Evolutionary conservation across 2,113 vertebrate species (phyloP), one percentile per base, ranked within the genome.

Genomic region (Pelusios castaneus): DNA sequence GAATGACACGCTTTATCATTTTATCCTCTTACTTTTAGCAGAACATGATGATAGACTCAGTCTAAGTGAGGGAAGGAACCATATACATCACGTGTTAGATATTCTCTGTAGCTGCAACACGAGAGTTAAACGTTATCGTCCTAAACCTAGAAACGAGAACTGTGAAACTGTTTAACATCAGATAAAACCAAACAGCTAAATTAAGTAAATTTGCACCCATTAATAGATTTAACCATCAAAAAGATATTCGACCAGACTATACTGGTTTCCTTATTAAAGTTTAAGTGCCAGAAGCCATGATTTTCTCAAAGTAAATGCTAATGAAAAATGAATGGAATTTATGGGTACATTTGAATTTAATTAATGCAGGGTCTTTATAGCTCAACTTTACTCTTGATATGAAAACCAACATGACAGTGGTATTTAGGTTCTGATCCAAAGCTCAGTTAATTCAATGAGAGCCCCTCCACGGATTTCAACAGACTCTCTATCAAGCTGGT

Each of bases 271-370:
- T 63, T 80, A 58, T 9, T 79, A 80, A 84, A 91, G 84, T 6
- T 82, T 21, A n/a, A 88, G 60, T 80, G 87, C 83, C 73, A 87
- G 55, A 80, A 93, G 78, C 80, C 45, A 41, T 6, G 67, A 79
- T 83, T 81, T 84, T 90, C 87, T 83, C 56, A 88, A 85, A 49
- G 38, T 70, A 34, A 7, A 12, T 4, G 22, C 52, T 89, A 89
- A 94, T 76, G 86, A 94, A 94, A 94, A 94, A 86, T 49, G 56
- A 86, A 84, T 8, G 41, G 90, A 84, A 96, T 95, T 91, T 75
- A 91, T 54, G 84, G 60, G 73, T 49, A 55, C 81, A 80, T 82
- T 75, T 70, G 24, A 83, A 93, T 95, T 82, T 82, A 90, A 93
- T 87, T 89, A 90, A 93, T 90, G 86, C 70, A 21, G 49, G n/a